Base-by-base conservation (phyloP, 1,140 invertebrate species). In the Drosophila repleta region DNA sequence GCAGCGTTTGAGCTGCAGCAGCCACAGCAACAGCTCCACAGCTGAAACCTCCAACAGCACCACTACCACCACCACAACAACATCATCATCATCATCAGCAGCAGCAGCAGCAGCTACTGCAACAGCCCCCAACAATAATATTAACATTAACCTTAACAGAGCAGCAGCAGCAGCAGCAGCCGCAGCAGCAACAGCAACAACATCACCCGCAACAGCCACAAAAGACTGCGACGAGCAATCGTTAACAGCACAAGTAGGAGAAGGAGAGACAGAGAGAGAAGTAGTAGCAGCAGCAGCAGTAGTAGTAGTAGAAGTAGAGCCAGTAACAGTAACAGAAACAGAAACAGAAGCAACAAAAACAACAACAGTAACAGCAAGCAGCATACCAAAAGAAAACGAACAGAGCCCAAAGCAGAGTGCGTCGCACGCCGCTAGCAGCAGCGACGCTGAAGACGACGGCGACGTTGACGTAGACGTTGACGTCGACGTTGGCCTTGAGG, bases 321-420 rank as follows among this genome's bases (percentile, higher is more conserved):
- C 8, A 43, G 39, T 17, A 43, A 1, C 2, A 15, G 39, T 8
- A 6, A 6, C 32, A 21, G 43, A 46, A 46, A 46, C n/a, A 17
- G 39, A 43, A 15, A 15, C 39, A 43, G 17, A 24, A 49, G 41
- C 75, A 67, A 43, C 66, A 48, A 45, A 26, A 60, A 49, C 51
- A 45, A 46, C 5, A 53, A 41, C 48, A 69, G 39, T 17, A 56
- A 60, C 18, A 69, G 45, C 66, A 79, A 69, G 56, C 53, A 82
- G 67, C 64, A 85, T 79, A 88, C 83, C 83, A 88, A 88, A 88
- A 75, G 73, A 68, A 68, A 79, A 74, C 58, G 70, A 55, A 49
- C 46, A 73, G 48, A 58, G 49, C 46, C 70, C 68, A 73, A 72
- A 55, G 74, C 49, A 41, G 32, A 20, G 29, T 17, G 5, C 75